These are phyloP conservation scores for Andrena minutula DNA, from an alignment of 2,888 invertebrate genomes.

Conservation along the genomic window DNA sequence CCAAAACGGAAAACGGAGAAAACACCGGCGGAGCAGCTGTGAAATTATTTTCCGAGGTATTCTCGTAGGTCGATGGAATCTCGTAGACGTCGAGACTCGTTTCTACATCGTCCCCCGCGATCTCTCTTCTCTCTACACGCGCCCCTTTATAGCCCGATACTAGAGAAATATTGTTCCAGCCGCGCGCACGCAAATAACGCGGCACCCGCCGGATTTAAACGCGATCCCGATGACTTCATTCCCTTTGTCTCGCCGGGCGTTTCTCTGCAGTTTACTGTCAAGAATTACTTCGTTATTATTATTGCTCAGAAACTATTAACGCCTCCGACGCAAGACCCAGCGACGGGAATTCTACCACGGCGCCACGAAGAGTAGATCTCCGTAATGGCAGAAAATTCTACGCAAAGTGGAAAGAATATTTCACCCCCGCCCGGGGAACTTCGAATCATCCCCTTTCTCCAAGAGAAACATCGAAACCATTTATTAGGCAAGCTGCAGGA, in stretches of 20 bases:
- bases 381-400: no score
- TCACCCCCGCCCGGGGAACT: not conserved
- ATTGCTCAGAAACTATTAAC: no score
- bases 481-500: not conserved
- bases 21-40: conserved; percentile 57
- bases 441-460: not conserved
- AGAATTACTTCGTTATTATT: not conserved
- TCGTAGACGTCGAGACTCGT: conserved; percentile 44
- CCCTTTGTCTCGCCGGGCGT: not conserved
- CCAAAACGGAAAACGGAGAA: conserved; percentile 59
- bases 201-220: conserved; percentile 19
- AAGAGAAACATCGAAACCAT: not conserved
- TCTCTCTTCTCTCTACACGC: conserved; percentile 50
- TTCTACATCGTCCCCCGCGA: conserved; percentile 53
- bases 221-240: not conserved
- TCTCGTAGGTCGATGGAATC: conserved; percentile 67
- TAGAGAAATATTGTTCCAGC: conserved; percentile 68
- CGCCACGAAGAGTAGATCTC: no score
- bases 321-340: no score
- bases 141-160: conserved; percentile 53
- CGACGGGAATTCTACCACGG: no score
- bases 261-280: not conserved
- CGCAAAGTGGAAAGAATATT: not conserved
- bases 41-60: conserved; percentile 72
- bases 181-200: conserved; percentile 37